Percentiles rank a stretch among this genome's conserved stretches.
Evolutionary conservation across 2,797 vertebrate genomes (phyloP).

Genomic region (Chelidonichthys spinosus): DNA sequence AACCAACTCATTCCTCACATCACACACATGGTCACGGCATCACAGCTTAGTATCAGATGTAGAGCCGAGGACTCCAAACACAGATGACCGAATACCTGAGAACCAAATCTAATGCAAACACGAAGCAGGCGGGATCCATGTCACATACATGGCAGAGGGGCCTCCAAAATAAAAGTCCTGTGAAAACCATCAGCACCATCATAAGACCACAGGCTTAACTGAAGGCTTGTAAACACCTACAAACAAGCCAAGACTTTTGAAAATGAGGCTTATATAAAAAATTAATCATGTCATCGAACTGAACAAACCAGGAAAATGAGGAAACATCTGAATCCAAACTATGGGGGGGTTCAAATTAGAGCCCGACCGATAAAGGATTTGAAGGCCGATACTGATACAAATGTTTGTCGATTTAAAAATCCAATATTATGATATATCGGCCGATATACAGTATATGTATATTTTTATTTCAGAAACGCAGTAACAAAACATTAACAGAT

Average conservation of each 20-base stretch:
- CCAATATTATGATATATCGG: no score
- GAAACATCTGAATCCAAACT: background rate
- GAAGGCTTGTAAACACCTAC: background rate
- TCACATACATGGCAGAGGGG: slow-evolving; percentile 5
- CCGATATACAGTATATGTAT: no score
- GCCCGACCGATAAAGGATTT: no score
- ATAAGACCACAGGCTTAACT: background rate
- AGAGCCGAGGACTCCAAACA: slow-evolving; percentile 18
- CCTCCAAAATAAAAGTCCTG: background rate
- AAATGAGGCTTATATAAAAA: background rate
- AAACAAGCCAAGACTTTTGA: background rate
- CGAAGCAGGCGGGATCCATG: slow-evolving; percentile 11
- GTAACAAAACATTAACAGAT: no score
- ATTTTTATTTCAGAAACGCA: no score
- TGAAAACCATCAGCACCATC: slow-evolving; percentile 5
- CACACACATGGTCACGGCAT: slow-evolving; percentile 52
- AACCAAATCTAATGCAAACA: background rate
- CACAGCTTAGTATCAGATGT: slow-evolving; percentile 38
- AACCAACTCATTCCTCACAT: slow-evolving; percentile 75
- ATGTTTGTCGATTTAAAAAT: no score
- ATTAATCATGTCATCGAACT: background rate
- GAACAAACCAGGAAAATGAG: background rate
- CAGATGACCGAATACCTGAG: slow-evolving; percentile 4
- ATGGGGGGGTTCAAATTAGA: no score
- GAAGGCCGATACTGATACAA: no score